Evolutionary conservation across 2,113 vertebrate genomes (phyloP).

Genomic region (Prunella fulvescens): DNA sequence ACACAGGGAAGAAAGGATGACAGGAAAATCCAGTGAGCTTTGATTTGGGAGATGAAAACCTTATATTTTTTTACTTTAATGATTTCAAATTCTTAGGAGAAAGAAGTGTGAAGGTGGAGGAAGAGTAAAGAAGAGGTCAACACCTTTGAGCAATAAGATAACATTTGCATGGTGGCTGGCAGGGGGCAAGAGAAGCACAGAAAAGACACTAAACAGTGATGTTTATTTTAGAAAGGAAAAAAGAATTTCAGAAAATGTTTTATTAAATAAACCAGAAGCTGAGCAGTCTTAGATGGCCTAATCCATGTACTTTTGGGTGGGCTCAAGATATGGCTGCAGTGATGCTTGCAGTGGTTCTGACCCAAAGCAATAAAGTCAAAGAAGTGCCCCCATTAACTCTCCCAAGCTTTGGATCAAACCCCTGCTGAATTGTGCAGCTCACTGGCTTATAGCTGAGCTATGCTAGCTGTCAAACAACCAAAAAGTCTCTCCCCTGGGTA

Average conservation of each 20-base stretch:
- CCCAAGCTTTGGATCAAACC: slow-evolving; percentile 8
- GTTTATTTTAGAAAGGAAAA: neutral
- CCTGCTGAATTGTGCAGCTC: slow-evolving; percentile 4
- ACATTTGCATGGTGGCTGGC: neutral
- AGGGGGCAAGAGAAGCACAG: neutral
- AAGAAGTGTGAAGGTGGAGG: neutral
- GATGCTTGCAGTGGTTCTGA: neutral
- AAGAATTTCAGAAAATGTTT: neutral
- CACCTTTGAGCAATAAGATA: neutral
- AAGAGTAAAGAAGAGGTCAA: neutral
- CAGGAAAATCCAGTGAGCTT: neutral
- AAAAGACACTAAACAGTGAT: neutral
- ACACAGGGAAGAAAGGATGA: neutral
- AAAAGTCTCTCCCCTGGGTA: slow-evolving; percentile 47
- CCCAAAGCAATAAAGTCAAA: neutral
- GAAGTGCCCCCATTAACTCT: neutral
- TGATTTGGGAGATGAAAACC: neutral
- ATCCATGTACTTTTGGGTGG: neutral
- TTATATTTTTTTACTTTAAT: neutral
- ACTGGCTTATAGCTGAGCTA: slow-evolving; percentile 6
- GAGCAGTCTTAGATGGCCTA: neutral
- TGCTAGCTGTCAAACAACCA: slow-evolving; percentile 18
- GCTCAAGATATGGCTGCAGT: neutral
- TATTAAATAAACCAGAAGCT: neutral
- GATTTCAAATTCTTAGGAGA: neutral